Evolutionary conservation across 2,888 invertebrate genomes (phyloP).

Genomic region (Melanostoma scalare): DNA sequence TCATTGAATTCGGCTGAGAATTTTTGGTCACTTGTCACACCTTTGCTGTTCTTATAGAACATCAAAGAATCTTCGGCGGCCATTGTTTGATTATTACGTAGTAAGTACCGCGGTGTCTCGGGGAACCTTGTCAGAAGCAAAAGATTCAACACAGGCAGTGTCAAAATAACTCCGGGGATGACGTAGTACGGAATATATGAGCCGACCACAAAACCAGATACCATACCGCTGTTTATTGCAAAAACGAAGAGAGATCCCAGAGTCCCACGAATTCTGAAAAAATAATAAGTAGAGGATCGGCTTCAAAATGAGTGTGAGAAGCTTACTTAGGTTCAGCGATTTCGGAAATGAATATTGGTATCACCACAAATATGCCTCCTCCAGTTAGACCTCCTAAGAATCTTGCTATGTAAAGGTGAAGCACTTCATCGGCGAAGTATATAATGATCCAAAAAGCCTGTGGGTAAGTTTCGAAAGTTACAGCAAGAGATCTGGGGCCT

Average conservation of each 20-base stretch:
- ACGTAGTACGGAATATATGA: constrained; percentile 77
- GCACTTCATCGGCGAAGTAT: constrained; percentile 77
- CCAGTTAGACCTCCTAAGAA: constrained; percentile 79
- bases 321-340: constrained; percentile 79
- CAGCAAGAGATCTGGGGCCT: too few species aligned
- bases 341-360: constrained; percentile 81
- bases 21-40: constrained; percentile 67
- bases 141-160: constrained; percentile 77
- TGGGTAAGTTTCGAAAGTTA: background rate
- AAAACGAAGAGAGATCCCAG: constrained; percentile 78
- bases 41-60: constrained; percentile 77
- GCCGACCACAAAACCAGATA: constrained; percentile 77
- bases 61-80: constrained; percentile 76
- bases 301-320: background rate
- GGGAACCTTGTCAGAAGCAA: constrained; percentile 75
- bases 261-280: constrained; percentile 78
- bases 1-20: constrained; percentile 75
- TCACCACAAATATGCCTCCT: constrained; percentile 78
- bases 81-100: constrained; percentile 69
- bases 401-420: constrained; percentile 78
- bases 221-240: constrained; percentile 77
- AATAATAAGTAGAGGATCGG: background rate
- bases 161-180: constrained; percentile 77
- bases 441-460: constrained; percentile 79
- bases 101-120: constrained; percentile 78